A percentile compares a stretch with the other conserved stretches of the same genome.
Conservation (phyloP, 2,113 vertebrate genomes). For the Gadus chalcogrammus region DNA sequence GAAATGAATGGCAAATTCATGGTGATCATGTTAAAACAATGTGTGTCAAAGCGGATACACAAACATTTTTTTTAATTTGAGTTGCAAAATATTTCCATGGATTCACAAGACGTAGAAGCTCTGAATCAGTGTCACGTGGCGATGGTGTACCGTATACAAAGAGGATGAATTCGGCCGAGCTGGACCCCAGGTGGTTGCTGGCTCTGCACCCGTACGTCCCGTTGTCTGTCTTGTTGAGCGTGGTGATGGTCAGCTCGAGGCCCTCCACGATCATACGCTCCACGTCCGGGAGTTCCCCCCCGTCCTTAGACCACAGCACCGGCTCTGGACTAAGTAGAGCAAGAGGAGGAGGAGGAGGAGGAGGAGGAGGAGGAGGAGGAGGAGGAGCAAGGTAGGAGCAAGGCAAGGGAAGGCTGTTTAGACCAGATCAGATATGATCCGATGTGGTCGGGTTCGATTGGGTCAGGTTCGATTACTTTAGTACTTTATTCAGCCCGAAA, state of each 20-base stretch:
- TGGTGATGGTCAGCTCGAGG: conserved; percentile 89
- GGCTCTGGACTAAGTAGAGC: conserved; percentile 83
- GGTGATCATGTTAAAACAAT: no score
- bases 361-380: neutral
- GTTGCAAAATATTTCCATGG: no score
- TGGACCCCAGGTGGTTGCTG: conserved; percentile 91
- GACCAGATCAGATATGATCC: no score
- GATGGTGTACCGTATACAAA: conserved; percentile 84
- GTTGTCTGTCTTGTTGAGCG: conserved; percentile 98
- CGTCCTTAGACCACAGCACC: conserved; percentile 97
- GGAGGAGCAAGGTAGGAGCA: no score
- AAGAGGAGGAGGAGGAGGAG: neutral
- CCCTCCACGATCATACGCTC: conserved; percentile 96
- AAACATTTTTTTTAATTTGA: no score
- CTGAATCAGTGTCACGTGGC: neutral
- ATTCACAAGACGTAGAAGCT: neutral
- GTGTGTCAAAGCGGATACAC: no score
- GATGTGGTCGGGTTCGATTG: no score
- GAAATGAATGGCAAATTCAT: neutral
- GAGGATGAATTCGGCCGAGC: conserved; percentile 90
- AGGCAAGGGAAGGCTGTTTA: no score
- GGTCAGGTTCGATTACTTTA: no score
- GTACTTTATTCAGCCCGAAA: no score
- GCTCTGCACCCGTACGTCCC: conserved; percentile 98
- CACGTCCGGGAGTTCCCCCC: conserved; percentile 91